Conservation (phyloP, 2,797 vertebrate genomes). For the Spheniscus humboldti region DNA sequence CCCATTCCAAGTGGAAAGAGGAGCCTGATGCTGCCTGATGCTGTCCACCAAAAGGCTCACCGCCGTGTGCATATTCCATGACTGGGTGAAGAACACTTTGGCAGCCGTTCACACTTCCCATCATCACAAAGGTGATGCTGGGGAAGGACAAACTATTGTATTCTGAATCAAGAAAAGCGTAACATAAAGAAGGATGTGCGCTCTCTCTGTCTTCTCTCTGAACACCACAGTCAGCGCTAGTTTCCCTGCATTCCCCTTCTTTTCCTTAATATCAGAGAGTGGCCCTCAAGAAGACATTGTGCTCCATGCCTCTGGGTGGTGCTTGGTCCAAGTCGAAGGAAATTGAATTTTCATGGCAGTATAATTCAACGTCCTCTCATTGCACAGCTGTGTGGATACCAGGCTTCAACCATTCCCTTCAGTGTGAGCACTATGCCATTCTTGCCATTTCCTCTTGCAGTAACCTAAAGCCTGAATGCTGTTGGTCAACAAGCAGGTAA, state of each 20-base stretch:
- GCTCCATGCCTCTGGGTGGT: background rate
- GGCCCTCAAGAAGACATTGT: background rate
- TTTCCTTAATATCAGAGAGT: background rate
- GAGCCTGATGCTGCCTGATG: background rate
- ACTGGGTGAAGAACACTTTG: background rate
- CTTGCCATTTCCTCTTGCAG: background rate
- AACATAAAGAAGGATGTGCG: background rate
- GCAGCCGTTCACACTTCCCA: background rate
- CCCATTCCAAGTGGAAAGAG: background rate
- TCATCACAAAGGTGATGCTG: background rate
- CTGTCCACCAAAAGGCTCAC: background rate
- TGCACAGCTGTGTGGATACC: background rate
- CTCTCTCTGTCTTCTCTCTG: background rate
- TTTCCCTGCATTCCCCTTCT: background rate
- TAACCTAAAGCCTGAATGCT: background rate
- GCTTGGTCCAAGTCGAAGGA: background rate
- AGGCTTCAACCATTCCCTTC: background rate
- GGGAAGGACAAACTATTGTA: background rate
- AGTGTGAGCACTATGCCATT: background rate
- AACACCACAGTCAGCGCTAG: background rate
- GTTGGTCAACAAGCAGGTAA: background rate
- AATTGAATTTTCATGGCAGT: background rate
- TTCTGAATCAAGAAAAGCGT: background rate
- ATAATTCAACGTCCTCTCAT: background rate
- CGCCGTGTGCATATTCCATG: background rate